phyloP scores from a whole-genome alignment of 2,113 vertebrate species.

The Indicator maculatus region DNA sequence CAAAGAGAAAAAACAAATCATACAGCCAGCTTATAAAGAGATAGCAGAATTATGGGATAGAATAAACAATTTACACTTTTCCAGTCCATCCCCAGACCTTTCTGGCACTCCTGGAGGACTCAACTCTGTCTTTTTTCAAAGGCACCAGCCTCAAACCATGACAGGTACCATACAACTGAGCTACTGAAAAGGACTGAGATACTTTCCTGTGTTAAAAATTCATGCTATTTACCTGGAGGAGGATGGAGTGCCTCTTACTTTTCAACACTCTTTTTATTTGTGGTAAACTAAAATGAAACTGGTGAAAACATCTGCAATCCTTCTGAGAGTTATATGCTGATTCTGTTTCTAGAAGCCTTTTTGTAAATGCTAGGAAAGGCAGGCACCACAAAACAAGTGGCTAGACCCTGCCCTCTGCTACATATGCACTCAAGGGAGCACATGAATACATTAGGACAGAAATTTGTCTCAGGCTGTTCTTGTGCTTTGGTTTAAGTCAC shows the following conservation, averaged over 20 bases:
- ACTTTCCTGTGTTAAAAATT: background rate
- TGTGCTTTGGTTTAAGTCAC: background rate
- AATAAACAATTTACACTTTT: no score
- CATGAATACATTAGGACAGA: background rate
- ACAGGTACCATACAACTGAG: background rate
- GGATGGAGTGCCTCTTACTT: background rate
- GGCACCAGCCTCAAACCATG: no score
- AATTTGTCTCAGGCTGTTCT: background rate
- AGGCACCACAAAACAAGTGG: background rate
- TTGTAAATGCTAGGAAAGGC: background rate
- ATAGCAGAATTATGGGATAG: no score
- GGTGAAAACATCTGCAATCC: background rate
- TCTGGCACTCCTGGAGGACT: no score
- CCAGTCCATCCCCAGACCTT: no score
- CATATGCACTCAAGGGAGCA: rapidly evolving
- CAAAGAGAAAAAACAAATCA: no score
- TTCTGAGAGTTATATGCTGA: background rate
- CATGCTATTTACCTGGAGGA: background rate
- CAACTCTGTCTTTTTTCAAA: no score
- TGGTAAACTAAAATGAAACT: background rate
- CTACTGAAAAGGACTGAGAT: rapidly evolving
- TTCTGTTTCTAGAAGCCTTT: background rate
- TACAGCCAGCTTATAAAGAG: no score
- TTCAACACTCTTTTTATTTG: background rate
- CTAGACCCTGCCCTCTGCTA: background rate